phyloP scores from a whole-genome alignment of 2,888 invertebrate genomes.

The Helobdella robusta region DNA sequence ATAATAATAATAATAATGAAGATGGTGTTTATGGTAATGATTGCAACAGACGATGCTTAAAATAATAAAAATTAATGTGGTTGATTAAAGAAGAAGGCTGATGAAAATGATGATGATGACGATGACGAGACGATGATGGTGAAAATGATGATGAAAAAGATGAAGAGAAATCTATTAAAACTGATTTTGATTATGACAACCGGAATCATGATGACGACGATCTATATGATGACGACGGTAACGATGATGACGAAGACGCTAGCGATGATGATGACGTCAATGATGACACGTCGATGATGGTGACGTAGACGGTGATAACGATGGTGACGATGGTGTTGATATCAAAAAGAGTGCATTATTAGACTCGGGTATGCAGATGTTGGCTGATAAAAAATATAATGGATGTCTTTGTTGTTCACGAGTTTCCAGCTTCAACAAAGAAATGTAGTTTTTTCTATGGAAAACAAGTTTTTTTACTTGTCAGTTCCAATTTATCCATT shows the following conservation, averaged over 20 bases:
- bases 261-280: constrained; percentile 24
- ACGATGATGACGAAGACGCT: constrained; percentile 20
- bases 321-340: constrained; percentile 10
- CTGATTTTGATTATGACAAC: constrained; percentile 3
- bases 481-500: too few species aligned
- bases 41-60: too few species aligned
- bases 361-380: too few species aligned
- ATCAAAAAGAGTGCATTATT: background rate
- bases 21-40: background rate
- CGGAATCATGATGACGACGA: background rate
- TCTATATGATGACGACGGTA: constrained; percentile 21
- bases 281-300: constrained; percentile 21
- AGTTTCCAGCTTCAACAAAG: too few species aligned
- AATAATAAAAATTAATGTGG: too few species aligned
- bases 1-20: constrained; percentile 1
- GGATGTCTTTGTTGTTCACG: too few species aligned
- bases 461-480: too few species aligned
- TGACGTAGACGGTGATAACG: constrained; percentile 19
- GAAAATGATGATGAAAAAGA: background rate
- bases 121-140: background rate
- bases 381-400: too few species aligned
- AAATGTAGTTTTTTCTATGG: too few species aligned
- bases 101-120: background rate
- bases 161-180: background rate
- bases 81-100: background rate